Conservation (phyloP, 2,888 invertebrate species). For the Oligia latruncula region DNA sequence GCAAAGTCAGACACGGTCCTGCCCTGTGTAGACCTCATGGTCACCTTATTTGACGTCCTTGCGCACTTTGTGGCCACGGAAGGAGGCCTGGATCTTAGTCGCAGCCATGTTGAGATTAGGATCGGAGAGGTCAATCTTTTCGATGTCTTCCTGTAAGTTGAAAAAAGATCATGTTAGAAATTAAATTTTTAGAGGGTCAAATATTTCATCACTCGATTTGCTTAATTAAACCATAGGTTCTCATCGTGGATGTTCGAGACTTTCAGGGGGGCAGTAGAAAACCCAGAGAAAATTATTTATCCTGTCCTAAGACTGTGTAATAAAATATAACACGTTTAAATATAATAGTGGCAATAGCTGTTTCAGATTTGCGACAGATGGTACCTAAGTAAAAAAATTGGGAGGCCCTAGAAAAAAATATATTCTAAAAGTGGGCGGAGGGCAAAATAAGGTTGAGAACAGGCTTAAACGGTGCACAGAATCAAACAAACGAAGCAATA, state of each 20-base stretch:
- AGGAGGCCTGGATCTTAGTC: conserved; percentile 97
- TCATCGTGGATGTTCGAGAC: too few relatives aligned
- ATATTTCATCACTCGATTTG: neutral
- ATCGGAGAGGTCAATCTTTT: conserved; percentile 96
- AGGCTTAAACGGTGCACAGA: neutral
- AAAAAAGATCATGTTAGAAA: neutral
- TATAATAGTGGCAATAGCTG: neutral
- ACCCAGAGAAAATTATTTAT: neutral
- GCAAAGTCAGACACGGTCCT: conserved; percentile 75
- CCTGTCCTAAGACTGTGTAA: too few relatives aligned
- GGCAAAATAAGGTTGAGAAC: too few relatives aligned
- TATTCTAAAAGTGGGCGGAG: too few relatives aligned
- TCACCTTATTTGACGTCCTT: conserved; percentile 91
- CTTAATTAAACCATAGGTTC: too few relatives aligned
- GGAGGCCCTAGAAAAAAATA: neutral
- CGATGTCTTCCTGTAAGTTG: conserved; percentile 91
- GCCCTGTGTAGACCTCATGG: conserved; percentile 66
- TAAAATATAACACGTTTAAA: neutral
- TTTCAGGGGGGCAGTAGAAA: too few relatives aligned
- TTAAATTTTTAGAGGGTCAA: neutral
- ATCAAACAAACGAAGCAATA: neutral
- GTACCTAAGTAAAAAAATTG: neutral
- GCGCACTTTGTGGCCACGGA: conserved; percentile 97
- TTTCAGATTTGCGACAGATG: neutral
- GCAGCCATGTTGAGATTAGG: conserved; percentile 97